Evolutionary conservation across 1,140 invertebrate genomes (phyloP), one percentile per base, ranked within the genome.

Genomic region (Lysiphlebus fabarum): DNA sequence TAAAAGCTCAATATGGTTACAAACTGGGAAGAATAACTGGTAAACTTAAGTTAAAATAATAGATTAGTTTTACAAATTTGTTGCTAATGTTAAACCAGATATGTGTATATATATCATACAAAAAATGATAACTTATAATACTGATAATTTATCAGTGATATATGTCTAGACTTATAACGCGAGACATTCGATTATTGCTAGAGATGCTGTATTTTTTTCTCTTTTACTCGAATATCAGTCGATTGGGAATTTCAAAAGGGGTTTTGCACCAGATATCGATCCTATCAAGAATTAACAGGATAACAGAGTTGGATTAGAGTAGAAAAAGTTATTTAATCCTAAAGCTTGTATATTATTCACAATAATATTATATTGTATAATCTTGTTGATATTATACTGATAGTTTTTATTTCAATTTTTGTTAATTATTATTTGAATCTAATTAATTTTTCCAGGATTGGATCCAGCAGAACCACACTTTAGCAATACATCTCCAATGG

Each of bases 391-490:
- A n/a, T n/a, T n/a, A n/a, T n/a, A n/a, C n/a, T n/a, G n/a, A n/a
- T n/a, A n/a, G n/a, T n/a, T n/a, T n/a, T n/a, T n/a, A n/a, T n/a
- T n/a, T n/a, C n/a, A n/a, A n/a, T n/a, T n/a, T n/a, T n/a, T n/a
- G n/a, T n/a, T n/a, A n/a, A n/a, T n/a, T n/a, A n/a, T n/a, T n/a
- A n/a, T n/a, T n/a, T n/a, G n/a, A n/a, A n/a, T 11, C 17, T 0
- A 53, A 38, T 41, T 33, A 11, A 26, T 26, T 26, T 1, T 26
- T 26, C 79, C 82, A 74, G 93, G 91, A 2, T 68, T 97, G 64
- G 95, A 98, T 79, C 94, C 95, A 0, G 95, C 95, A 0, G 92
- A 92, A 58, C 95, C 95, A 0, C 88, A 95, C 70, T 97, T 97
- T 77, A 88, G 90, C 64, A 87, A 90, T 62, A 89, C 91, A 0